Conservation (phyloP, 2,888 invertebrate genomes). For the Rhaphigaster nebulosa region DNA sequence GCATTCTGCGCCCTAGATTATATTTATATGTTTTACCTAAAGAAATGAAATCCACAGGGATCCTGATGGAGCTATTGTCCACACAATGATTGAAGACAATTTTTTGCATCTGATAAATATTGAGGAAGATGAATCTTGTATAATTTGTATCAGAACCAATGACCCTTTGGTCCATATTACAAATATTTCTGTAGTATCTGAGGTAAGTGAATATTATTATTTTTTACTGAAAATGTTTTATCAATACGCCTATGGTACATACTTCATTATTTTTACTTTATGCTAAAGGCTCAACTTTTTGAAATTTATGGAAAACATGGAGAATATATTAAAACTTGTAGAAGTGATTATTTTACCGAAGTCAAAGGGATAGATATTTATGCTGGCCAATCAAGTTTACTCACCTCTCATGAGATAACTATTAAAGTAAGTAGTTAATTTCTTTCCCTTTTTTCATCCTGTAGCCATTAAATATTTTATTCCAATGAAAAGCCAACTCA, state of each 20-base stretch:
- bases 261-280: constrained; percentile 63
- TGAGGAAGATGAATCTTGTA: constrained; percentile 66
- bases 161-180: constrained; percentile 67
- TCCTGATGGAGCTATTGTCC: constrained; percentile 67
- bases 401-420: constrained; percentile 64
- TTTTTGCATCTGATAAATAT: constrained; percentile 67
- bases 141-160: constrained; percentile 67
- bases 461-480: not conserved
- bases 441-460: not conserved
- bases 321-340: constrained; percentile 69
- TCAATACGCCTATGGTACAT: constrained; percentile 67
- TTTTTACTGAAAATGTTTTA: constrained; percentile 63
- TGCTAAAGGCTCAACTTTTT: constrained; percentile 68
- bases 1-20: too few species aligned
- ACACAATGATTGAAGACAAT: constrained; percentile 68
- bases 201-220: constrained; percentile 64
- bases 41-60: constrained; percentile 21
- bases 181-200: constrained; percentile 69
- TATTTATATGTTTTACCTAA: constrained; percentile 66
- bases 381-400: constrained; percentile 65
- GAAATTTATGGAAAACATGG: constrained; percentile 70
- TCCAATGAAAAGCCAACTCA: not conserved
- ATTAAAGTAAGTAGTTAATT: constrained; percentile 59
- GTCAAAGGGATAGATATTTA: constrained; percentile 66
- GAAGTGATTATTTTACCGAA: constrained; percentile 69